Percentiles rank a stretch among this genome's conserved stretches.
Evolutionary conservation across 1,140 invertebrate species (phyloP).

Genomic region (Heliconius nattereri): DNA sequence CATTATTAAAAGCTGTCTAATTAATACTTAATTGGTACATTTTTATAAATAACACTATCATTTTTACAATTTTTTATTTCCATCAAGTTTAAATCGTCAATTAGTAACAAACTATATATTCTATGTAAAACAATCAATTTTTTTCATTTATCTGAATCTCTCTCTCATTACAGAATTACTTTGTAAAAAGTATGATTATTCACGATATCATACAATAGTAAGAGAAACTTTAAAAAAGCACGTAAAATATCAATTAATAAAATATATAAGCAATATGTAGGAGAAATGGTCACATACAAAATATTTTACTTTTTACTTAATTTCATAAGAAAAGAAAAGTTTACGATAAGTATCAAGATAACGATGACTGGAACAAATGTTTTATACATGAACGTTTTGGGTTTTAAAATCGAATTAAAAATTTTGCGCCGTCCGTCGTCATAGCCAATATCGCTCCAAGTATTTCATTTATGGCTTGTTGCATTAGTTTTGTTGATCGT

Average conservation of each 20-base stretch:
- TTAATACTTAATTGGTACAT: no score
- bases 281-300: neutral
- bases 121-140: no score
- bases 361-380: neutral
- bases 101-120: no score
- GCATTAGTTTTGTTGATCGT: neutral
- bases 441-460: neutral
- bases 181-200: no score
- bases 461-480: slow-evolving; percentile 18
- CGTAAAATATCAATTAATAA: no score
- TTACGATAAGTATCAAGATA: neutral
- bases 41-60: no score
- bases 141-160: no score
- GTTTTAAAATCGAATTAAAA: neutral
- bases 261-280: neutral
- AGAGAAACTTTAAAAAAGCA: no score
- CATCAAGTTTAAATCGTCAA: no score
- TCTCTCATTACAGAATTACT: no score
- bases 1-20: neutral
- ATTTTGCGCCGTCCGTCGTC: neutral
- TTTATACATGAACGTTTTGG: neutral
- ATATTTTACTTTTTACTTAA: neutral
- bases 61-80: no score
- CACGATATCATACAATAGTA: no score
- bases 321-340: neutral